Percentiles rank a stretch among this genome's conserved stretches.
Conservation (phyloP, 2,888 invertebrate genomes). For the Linnaemya vulpina region DNA sequence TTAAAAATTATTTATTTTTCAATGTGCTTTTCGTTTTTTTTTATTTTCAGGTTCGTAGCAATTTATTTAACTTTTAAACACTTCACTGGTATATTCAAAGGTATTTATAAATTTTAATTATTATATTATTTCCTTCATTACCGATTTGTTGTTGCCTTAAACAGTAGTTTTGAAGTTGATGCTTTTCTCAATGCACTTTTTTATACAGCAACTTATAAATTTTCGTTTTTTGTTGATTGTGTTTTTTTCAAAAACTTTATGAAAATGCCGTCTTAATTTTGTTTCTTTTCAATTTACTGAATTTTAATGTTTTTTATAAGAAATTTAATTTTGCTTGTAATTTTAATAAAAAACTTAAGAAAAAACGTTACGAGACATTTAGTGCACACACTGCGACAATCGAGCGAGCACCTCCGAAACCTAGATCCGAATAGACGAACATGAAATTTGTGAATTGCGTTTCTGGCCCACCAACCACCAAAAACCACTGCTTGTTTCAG, state of each 20-base stretch:
- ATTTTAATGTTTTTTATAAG: constrained; percentile 47
- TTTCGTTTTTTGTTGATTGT: constrained; percentile 36
- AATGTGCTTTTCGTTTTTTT: background rate
- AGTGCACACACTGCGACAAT: constrained; percentile 79
- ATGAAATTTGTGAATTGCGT: constrained; percentile 83
- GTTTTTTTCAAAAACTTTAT: constrained; percentile 34
- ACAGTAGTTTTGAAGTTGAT: constrained; percentile 19
- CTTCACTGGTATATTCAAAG: background rate
- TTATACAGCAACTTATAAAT: constrained; percentile 3
- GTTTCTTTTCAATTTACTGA: constrained; percentile 38
- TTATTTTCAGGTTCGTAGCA: background rate
- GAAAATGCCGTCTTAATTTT: constrained; percentile 29
- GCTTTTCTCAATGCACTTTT: constrained; percentile 31
- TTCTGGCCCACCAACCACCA: constrained; percentile 79
- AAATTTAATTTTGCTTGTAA: constrained; percentile 64
- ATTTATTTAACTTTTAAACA: background rate
- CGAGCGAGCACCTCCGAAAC: constrained; percentile 84
- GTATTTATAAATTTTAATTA: background rate
- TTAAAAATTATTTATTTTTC: background rate
- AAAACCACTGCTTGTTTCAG: constrained; percentile 70
- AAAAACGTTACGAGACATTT: constrained; percentile 80
- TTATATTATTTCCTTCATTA: constrained; percentile 28
- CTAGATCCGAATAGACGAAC: constrained; percentile 83
- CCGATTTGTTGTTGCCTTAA: constrained; percentile 41
- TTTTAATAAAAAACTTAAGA: constrained; percentile 74